Conservation (phyloP, 2,888 invertebrate species). For the Monopis laevigella region DNA sequence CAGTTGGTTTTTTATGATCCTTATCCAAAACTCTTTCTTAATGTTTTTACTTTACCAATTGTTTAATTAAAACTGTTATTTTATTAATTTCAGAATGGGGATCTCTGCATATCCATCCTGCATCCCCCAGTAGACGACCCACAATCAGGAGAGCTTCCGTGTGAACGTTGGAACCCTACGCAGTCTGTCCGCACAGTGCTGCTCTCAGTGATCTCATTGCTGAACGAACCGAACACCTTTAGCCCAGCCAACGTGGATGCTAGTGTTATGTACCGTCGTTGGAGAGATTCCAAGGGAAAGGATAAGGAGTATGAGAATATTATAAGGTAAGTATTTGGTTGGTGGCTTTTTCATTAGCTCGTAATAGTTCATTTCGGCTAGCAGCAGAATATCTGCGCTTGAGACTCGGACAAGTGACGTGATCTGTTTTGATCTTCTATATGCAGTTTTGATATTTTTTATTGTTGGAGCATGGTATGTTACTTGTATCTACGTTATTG, state of each 20-base stretch:
- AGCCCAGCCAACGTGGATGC: slow-evolving; percentile 99
- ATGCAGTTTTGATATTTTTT: no score
- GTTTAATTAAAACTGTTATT: background rate
- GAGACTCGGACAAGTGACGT: no score
- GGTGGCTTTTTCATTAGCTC: no score
- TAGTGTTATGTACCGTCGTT: slow-evolving; percentile 98
- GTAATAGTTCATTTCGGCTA: no score
- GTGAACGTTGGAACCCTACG: slow-evolving; percentile 99
- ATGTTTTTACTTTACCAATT: background rate
- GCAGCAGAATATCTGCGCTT: no score
- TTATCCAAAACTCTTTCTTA: background rate
- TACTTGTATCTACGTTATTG: no score
- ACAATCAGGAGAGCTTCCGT: slow-evolving; percentile 97
- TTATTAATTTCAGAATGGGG: slow-evolving; percentile 83
- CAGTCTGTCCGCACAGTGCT: slow-evolving; percentile 99
- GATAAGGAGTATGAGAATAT: slow-evolving; percentile 99
- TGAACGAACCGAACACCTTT: slow-evolving; percentile 99
- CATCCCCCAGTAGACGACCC: slow-evolving; percentile 99
- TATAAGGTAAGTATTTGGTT: slow-evolving; percentile 76
- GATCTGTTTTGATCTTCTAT: no score
- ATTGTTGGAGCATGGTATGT: no score
- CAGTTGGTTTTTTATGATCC: no score
- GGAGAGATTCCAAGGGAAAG: slow-evolving; percentile 97
- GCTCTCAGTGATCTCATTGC: slow-evolving; percentile 95
- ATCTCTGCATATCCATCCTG: slow-evolving; percentile 98